These are phyloP conservation scores for Ictidomys tridecemlineatus DNA, from an alignment of 2,113 vertebrate genomes.

Conservation along the genomic window DNA sequence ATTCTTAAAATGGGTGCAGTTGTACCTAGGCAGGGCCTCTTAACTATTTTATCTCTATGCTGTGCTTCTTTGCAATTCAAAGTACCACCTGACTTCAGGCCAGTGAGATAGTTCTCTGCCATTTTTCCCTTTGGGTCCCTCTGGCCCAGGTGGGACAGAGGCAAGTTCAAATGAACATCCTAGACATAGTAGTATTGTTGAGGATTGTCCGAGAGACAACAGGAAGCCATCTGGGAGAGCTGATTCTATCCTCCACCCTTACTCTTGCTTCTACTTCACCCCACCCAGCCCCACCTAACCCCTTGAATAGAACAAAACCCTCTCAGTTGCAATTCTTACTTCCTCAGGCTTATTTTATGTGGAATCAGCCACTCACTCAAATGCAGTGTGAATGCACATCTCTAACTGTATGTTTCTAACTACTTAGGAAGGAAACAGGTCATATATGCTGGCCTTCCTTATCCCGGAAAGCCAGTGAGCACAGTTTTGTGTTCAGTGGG, in stretches of 20 bases:
- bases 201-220: neutral
- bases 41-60: slow-evolving; percentile 34
- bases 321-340: slow-evolving; percentile 23
- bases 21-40: neutral
- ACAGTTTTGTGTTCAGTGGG: slow-evolving; percentile 2
- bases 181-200: neutral
- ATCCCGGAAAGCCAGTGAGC: neutral
- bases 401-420: slow-evolving; percentile 12
- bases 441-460: neutral
- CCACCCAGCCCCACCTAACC: neutral
- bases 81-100: neutral
- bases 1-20: slow-evolving; percentile 27
- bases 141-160: neutral
- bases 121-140: neutral
- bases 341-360: slow-evolving; percentile 20
- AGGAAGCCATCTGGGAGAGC: neutral
- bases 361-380: neutral
- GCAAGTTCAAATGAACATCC: neutral
- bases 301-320: neutral
- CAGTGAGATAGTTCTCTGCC: slow-evolving; percentile 7
- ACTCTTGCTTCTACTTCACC: no score
- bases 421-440: slow-evolving; percentile 34
- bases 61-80: slow-evolving; percentile 36
- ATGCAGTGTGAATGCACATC: neutral
- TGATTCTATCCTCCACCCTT: neutral